These are phyloP conservation scores for Drosophila multiciliata DNA, from an alignment of 2,888 invertebrate species.

Conservation along the genomic window DNA sequence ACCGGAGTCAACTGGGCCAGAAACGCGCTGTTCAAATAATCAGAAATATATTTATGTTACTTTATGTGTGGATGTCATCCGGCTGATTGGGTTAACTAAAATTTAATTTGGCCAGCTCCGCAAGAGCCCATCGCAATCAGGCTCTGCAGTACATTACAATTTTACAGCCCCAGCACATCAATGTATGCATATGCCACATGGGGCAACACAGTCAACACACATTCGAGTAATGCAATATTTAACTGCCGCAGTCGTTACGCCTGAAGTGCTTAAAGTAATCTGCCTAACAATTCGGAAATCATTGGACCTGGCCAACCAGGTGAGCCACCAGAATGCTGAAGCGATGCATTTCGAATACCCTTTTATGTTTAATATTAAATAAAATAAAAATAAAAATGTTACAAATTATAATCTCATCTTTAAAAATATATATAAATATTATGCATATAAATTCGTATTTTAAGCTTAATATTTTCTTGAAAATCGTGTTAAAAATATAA, in stretches of 20 bases:
- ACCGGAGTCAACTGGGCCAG: conserved; percentile 60
- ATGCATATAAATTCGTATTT: background rate
- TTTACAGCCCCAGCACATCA: conserved; percentile 34
- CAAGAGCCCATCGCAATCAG: conserved; percentile 33
- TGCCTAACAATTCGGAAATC: conserved; percentile 65
- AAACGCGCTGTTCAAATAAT: conserved; percentile 57
- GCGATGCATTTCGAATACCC: conserved; percentile 23
- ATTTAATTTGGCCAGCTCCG: conserved; percentile 58
- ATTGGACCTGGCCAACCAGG: conserved; percentile 61
- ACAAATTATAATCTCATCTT: background rate
- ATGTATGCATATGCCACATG: conserved; percentile 25
- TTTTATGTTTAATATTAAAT: conserved; percentile 1
- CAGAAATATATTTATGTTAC: conserved; percentile 45
- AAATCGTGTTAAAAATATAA: background rate
- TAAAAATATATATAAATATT: background rate
- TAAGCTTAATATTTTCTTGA: background rate
- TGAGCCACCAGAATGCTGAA: conserved; percentile 11
- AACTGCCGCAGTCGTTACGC: conserved; percentile 75
- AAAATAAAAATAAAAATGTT: background rate
- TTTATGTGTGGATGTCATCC: conserved; percentile 36
- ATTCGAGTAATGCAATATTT: conserved; percentile 56
- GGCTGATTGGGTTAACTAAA: conserved; percentile 64
- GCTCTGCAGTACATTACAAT: conserved; percentile 42
- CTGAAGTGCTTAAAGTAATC: conserved; percentile 63
- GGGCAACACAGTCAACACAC: conserved; percentile 13